Percentiles rank a stretch among this genome's conserved stretches.
Conservation (phyloP, 92 coral and sea anemone genomes). For the Isaurus tuberculatus region DNA sequence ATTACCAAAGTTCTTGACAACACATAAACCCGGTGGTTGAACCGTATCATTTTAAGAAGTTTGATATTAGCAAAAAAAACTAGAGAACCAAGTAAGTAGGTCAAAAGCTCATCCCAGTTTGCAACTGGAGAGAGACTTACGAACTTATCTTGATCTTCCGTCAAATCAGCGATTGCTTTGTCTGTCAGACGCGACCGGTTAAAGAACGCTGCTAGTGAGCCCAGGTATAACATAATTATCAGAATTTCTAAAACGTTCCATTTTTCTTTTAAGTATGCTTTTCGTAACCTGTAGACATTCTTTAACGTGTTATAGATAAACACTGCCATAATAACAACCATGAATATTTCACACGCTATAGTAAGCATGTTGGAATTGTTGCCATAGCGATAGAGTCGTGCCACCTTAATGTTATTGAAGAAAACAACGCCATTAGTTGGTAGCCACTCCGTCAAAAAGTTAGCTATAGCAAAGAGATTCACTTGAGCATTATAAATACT, state of each 20-base stretch:
- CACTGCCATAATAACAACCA: conserved; percentile 65
- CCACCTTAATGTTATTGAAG: conserved; percentile 76
- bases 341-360: conserved; percentile 78
- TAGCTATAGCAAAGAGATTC: conserved; percentile 86
- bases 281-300: conserved; percentile 67
- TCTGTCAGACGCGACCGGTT: conserved; percentile 81
- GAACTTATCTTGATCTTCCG: conserved; percentile 67
- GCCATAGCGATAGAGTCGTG: conserved; percentile 75
- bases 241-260: conserved; percentile 91
- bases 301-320: conserved; percentile 75
- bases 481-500: conserved; percentile 90
- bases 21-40: conserved; percentile 87
- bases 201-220: conserved; percentile 73
- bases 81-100: conserved; percentile 74
- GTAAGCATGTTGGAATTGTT: conserved; percentile 71
- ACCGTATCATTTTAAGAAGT: conserved; percentile 87
- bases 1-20: conserved; percentile 79
- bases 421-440: conserved; percentile 80
- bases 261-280: conserved; percentile 71
- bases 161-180: conserved; percentile 64
- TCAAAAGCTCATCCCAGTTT: conserved; percentile 86
- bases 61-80: conserved; percentile 90
- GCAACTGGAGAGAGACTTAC: conserved; percentile 80
- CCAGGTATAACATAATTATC: conserved; percentile 62
- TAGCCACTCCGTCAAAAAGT: conserved; percentile 87